phyloP scores from a whole-genome alignment of 2,113 vertebrate species.

The Variabilichromis moorii region DNA sequence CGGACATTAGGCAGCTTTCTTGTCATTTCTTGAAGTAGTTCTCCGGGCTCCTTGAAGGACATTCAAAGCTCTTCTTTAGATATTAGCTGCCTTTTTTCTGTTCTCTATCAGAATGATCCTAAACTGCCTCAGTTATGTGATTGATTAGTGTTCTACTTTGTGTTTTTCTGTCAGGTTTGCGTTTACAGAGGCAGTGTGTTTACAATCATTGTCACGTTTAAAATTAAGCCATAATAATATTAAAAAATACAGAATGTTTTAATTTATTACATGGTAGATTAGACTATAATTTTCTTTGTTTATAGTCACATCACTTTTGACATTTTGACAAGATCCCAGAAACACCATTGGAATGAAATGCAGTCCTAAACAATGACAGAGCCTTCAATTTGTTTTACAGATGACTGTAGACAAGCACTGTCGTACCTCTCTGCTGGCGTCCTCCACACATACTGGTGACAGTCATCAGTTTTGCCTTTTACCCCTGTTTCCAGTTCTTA shows the following conservation, averaged over 20 bases:
- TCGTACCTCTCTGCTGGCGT: neutral
- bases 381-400: neutral
- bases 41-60: neutral
- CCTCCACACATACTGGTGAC: neutral
- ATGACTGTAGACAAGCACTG: neutral
- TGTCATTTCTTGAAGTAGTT: neutral
- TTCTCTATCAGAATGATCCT: neutral
- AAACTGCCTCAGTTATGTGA: neutral
- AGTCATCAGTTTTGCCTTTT: neutral
- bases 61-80: neutral
- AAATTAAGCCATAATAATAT: neutral
- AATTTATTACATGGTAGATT: neutral
- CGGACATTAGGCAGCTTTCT: neutral
- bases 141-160: neutral
- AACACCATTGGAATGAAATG: neutral
- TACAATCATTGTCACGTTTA: neutral
- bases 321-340: neutral
- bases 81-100: neutral
- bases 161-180: neutral
- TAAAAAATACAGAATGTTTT: neutral
- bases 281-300: neutral
- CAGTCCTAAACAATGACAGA: neutral
- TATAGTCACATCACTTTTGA: accelerated
- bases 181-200: neutral
- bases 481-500: neutral